Conservation (phyloP, 2,888 invertebrate genomes). For the Pyrrhia umbra region DNA sequence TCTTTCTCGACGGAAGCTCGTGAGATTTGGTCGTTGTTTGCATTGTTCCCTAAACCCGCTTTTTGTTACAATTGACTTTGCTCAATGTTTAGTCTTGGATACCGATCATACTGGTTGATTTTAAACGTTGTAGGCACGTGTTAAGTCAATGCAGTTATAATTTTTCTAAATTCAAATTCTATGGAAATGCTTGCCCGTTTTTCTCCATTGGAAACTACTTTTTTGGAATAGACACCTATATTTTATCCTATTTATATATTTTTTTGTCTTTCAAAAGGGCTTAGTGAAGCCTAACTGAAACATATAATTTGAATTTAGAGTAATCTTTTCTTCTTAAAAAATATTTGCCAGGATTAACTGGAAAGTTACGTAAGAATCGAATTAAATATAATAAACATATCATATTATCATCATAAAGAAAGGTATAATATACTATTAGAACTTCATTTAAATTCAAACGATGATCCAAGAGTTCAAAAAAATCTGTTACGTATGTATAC, state of each 20-base stretch:
- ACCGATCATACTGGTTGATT: conserved; percentile 10
- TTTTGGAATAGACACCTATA: too few relatives aligned
- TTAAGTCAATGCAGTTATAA: conserved; percentile 16
- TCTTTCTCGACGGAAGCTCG: conserved; percentile 65
- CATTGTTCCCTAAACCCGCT: conserved; percentile 65
- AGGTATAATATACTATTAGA: not conserved
- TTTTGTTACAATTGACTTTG: conserved; percentile 61
- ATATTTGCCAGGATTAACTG: too few relatives aligned
- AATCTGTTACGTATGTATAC: conserved; percentile 59
- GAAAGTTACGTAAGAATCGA: not conserved
- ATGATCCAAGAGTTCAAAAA: conserved; percentile 52
- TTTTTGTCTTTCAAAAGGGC: too few relatives aligned
- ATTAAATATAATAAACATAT: not conserved
- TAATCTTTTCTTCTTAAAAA: too few relatives aligned
- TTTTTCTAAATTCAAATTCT: not conserved
- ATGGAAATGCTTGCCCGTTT: too few relatives aligned
- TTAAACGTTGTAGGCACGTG: conserved; percentile 7
- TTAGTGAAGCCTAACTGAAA: too few relatives aligned
- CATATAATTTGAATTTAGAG: too few relatives aligned
- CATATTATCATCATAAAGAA: not conserved
- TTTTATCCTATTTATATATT: too few relatives aligned
- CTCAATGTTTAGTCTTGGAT: conserved; percentile 54
- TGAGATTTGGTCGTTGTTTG: conserved; percentile 72
- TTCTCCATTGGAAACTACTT: too few relatives aligned
- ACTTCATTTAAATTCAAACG: conserved; percentile 40